Evolutionary conservation across 2,113 vertebrate genomes (phyloP), one percentile per base, ranked within the genome.

Genomic region (Tylochromis polylepis): DNA sequence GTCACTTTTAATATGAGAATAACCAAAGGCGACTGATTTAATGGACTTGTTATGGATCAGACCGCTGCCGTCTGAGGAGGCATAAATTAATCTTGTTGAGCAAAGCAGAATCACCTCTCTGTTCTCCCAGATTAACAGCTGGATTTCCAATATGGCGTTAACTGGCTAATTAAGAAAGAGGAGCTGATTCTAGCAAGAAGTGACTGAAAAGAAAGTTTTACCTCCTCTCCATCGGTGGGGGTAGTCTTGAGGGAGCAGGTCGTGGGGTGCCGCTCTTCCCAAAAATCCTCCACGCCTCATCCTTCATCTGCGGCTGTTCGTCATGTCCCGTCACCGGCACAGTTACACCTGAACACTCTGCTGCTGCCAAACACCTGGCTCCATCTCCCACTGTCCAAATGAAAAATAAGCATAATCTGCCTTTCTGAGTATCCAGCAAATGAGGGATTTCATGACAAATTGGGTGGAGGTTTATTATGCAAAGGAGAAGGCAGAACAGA

Each of bases 361-460:
- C 97, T 98, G 98, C 97, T 98, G 98, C 98, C 98, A 98, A 99
- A 99, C 98, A 99, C 98, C 98, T 99, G 99, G 98, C 98, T 97
- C 98, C 97, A 97, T 97, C 97, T 98, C 97, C 97, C 97, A 97
- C 98, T 99, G 98, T 99, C 98, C 97, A 98, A 98, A 99, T 99
- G 99, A 99, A 99, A 99, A 99, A 99, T 99, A 98, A 98, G 98
- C 97, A 98, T 99, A 98, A 99, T 99, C 98, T 98, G 97, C 97
- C 98, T 98, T 96, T 98, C 97, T 97, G 97, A 98, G 97, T 97
- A 98, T 98, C 97, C 97, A 97, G 98, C 97, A 98, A 99, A 99
- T 99, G 98, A 98, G 98, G 97, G 98, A 97, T 97, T 98, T 98
- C 97, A 97, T 99, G 98, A 99, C 98, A 99, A 98, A 99, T 99